These are phyloP conservation scores for Cheiracanthium punctorium DNA, from an alignment of 2,888 invertebrate species.

Conservation along the genomic window DNA sequence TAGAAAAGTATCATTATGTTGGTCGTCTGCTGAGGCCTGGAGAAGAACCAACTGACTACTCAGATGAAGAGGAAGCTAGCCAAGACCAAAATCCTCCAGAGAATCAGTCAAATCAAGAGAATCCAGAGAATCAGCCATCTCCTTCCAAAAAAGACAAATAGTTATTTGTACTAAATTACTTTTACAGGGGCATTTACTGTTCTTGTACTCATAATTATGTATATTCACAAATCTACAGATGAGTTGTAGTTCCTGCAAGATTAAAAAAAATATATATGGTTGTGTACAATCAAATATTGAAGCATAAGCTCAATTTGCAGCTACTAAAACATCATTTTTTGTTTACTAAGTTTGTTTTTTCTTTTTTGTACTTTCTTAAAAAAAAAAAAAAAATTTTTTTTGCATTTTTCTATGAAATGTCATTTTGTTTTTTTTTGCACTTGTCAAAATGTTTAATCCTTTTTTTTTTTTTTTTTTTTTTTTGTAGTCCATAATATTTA, in stretches of 20 bases:
- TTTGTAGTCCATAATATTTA: too few relatives aligned
- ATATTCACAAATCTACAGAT: not conserved
- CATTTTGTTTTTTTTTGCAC: slow-evolving; percentile 1
- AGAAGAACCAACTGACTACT: slow-evolving; percentile 79
- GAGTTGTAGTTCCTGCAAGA: not conserved
- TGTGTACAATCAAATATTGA: slow-evolving; percentile 17
- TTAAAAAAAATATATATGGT: not conserved
- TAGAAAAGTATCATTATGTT: slow-evolving; percentile 94
- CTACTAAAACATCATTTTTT: slow-evolving; percentile 29
- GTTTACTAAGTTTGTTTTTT: slow-evolving; percentile 22
- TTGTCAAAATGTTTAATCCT: too few relatives aligned
- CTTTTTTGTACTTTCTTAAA: slow-evolving; percentile 42
- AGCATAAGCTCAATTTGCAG: slow-evolving; percentile 21
- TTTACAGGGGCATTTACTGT: not conserved
- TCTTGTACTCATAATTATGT: slow-evolving; percentile 18
- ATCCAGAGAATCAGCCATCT: slow-evolving; percentile 25
- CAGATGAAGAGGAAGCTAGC: slow-evolving; percentile 68
- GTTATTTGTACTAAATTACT: not conserved
- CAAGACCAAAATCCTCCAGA: slow-evolving; percentile 57
- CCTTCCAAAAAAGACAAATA: slow-evolving; percentile 57
- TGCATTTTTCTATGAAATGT: slow-evolving; percentile 39
- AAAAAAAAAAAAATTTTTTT: too few relatives aligned
- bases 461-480: too few relatives aligned
- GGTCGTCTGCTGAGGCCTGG: slow-evolving; percentile 93
- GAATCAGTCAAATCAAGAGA: slow-evolving; percentile 41